Base-by-base conservation (phyloP, 2,888 invertebrate species). In the Platycheirus albimanus region DNA sequence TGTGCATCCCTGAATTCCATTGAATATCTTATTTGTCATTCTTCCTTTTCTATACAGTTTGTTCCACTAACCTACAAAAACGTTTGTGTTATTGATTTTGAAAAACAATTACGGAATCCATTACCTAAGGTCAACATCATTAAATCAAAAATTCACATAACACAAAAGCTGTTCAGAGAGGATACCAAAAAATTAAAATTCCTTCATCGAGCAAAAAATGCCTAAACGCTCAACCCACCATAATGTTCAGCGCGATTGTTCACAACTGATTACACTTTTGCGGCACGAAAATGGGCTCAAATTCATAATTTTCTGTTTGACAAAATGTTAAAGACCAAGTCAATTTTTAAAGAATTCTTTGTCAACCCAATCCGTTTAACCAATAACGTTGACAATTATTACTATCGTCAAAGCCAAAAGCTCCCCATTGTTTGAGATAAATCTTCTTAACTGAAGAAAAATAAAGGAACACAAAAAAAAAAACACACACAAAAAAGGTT, bases 321-420 rank as follows among this genome's bases (percentile, higher is more conserved):
- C 33, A 5, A n/a, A 38, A 24, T 56, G 71, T n/a, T 28, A 76
- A 80, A 80, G 70, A 80, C 69, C 75, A 80, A 76, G 30, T 63
- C 67, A 74, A 49, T 76, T 80, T 56, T 45, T 15, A 41, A 80
- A 47, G 56, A 61, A 70, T 76, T 58, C 15, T 41, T 66, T 45
- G 36, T 56, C 45, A 58, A 24, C 61, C 11, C 45, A 38, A 69
- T 41, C 45, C 51, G 67, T 75, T 58, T 49, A 74, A 36, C 19
- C 30, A 45, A 71, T 70, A 69, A 36, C 28, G 30, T 51, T 74
- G 78, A 72, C 78, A 78, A n/a, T 6, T 24, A 28, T 28, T 63
- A 13, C 58, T 24, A 33, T 33, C 43, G 47, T 49, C 63, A 63
- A 74, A 63, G 49, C 49, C 49, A 58, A 43, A 43, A 47, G 56